Percentiles rank a stretch among this genome's conserved stretches.
Conservation (phyloP, 2,888 invertebrate species). For the Lochmaea crataegi region DNA sequence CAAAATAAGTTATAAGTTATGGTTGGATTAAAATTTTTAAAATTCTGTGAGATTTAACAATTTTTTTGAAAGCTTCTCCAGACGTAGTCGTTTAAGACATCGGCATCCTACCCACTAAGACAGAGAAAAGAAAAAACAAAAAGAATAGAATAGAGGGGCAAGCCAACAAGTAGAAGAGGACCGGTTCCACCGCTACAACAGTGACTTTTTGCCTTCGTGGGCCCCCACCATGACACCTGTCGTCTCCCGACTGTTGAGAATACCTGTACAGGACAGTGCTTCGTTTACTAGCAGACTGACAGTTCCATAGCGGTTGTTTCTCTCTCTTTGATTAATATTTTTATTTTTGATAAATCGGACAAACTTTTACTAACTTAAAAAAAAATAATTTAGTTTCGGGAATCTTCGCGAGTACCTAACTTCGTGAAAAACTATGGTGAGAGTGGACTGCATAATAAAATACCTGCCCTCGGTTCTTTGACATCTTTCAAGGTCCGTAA, state of each 20-base stretch:
- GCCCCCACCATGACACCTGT: conserved; percentile 41
- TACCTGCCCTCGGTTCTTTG: conserved; percentile 31
- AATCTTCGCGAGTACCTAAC: background rate
- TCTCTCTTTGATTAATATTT: conserved; percentile 13
- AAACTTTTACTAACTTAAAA: background rate
- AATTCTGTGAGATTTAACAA: background rate
- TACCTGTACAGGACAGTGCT: conserved; percentile 42
- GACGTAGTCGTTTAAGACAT: conserved; percentile 16
- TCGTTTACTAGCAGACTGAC: conserved; percentile 42
- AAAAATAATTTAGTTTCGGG: conserved; percentile 7
- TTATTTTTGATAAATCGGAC: conserved; percentile 12
- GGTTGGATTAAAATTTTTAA: background rate
- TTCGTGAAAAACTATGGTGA: conserved; percentile 24
- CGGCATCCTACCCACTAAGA: conserved; percentile 20
- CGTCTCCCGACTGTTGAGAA: conserved; percentile 35
- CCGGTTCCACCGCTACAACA: conserved; percentile 34
- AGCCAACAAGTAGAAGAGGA: conserved; percentile 31
- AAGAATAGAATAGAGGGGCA: conserved; percentile 23
- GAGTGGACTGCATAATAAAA: conserved; percentile 29
- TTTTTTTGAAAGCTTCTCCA: conserved; percentile 18
- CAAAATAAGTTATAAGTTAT: too few species aligned
- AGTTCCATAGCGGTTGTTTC: conserved; percentile 27
- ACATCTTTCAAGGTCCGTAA: conserved; percentile 30
- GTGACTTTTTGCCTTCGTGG: conserved; percentile 41
- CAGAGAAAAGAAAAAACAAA: conserved; percentile 19